These are phyloP conservation scores for Stramonita haemastoma DNA, from an alignment of 2,888 invertebrate genomes.

Conservation along the genomic window DNA sequence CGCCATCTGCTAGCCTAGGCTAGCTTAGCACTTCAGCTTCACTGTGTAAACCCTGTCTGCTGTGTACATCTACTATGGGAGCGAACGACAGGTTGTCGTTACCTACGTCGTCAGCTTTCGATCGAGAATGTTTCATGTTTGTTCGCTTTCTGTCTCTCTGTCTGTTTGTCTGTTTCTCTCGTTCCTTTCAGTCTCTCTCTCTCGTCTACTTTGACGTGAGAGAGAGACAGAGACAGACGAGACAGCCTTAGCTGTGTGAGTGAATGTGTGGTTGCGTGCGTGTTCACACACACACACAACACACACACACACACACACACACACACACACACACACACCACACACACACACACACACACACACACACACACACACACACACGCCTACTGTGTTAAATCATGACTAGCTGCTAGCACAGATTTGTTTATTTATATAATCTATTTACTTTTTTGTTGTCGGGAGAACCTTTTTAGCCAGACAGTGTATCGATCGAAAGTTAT, in stretches of 20 bases:
- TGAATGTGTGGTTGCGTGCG: too few relatives aligned
- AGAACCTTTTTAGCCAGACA: not conserved
- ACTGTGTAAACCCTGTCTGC: too few relatives aligned
- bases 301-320: slow-evolving; percentile 11
- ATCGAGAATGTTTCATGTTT: too few relatives aligned
- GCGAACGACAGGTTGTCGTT: too few relatives aligned
- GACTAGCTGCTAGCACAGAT: not conserved
- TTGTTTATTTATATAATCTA: not conserved
- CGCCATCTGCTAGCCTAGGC: too few relatives aligned
- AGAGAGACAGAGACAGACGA: not conserved
- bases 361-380: not conserved
- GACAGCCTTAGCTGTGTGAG: not conserved
- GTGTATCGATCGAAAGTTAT: too few relatives aligned
- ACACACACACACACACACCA: not conserved
- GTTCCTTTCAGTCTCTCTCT: not conserved
- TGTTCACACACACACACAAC: not conserved
- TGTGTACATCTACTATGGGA: too few relatives aligned
- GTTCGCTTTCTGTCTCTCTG: not conserved
- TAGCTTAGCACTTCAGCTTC: too few relatives aligned
- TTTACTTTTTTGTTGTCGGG: not conserved
- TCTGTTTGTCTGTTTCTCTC: not conserved
- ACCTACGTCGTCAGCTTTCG: too few relatives aligned
- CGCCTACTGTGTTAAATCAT: not conserved
- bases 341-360: not conserved
- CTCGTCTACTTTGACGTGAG: not conserved